Base-by-base conservation (phyloP, 2,113 vertebrate species). In the Anoura caudifer region DNA sequence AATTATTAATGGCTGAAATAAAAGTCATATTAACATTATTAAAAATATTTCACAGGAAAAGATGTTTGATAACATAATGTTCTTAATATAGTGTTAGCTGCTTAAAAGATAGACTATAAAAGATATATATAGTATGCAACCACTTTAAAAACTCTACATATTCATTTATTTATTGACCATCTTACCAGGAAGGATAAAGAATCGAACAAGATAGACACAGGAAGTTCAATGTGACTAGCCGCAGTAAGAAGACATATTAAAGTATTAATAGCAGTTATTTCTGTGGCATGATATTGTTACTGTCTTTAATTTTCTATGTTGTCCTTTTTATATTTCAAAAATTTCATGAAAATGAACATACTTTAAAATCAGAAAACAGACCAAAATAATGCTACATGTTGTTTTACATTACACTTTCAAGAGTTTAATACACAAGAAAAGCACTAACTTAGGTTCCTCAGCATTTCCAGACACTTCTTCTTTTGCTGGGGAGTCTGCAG, bases 311-410 rank as follows among this genome's bases (percentile, higher is more conserved):
- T 89, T 94, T 86, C 59, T 67, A 76, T 26, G 5, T 5, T 33
- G 16, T 69, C 22, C 38, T 61, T 70, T 67, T 56, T 24, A 47
- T 75, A 86, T n/a, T 52, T 77, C 24, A 36, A 50, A 92, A 50
- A 45, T 77, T 88, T 88, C 28, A 31, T 14, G 82, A 36, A 81
- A 76, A 72, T 81, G 20, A 31, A 41, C 4, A 11, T 15, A 75
- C 59, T 92, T 82, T 90, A 83, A 93, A 63, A 47, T 88, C 13
- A 96, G 47, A 91, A 81, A 91, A 45, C 16, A 67, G n/a, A 43
- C 20, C 17, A 63, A 43, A 26, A n/a, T 24, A 33, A 83, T 43
- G 26, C 7, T 80, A 17, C 31, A 26, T 45, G 4, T 81, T 50
- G 6, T 81, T 50, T 79, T 77, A 80, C 28, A 17, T 47, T 63